These are phyloP conservation scores for Andrena chrysosceles DNA, from an alignment of 2,888 invertebrate species.

Conservation along the genomic window DNA sequence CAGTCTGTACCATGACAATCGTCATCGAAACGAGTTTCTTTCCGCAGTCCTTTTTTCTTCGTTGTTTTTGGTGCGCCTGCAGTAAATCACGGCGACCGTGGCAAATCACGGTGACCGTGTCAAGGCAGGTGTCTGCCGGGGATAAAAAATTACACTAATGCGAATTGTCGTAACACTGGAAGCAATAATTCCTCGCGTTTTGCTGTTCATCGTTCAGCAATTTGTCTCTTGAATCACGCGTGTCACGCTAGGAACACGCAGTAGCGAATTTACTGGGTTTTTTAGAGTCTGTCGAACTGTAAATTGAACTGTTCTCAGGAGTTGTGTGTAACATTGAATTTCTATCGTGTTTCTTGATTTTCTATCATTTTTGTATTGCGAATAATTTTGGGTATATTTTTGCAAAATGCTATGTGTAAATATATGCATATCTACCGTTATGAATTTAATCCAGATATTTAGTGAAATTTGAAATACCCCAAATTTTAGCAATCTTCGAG, in stretches of 20 bases:
- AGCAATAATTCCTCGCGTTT: constrained; percentile 6
- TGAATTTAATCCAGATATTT: not conserved
- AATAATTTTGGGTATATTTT: not conserved
- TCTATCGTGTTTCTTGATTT: too few species aligned
- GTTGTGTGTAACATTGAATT: too few species aligned
- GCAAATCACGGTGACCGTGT: not conserved
- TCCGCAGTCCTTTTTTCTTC: not conserved
- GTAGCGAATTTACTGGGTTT: not conserved
- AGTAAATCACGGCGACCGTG: too few species aligned
- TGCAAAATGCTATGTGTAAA: not conserved
- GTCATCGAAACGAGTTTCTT: constrained; percentile 17
- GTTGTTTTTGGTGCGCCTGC: not conserved
- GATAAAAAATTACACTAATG: constrained; percentile 10
- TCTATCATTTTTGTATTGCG: too few species aligned
- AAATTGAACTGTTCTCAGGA: too few species aligned
- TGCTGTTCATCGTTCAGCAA: constrained; percentile 24
- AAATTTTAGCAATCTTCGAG: too few species aligned
- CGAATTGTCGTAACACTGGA: constrained; percentile 29
- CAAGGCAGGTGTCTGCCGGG: not conserved
- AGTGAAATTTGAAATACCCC: not conserved
- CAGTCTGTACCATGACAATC: not conserved
- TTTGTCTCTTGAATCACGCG: constrained; percentile 11
- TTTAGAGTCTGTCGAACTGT: too few species aligned
- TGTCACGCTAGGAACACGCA: constrained; percentile 23
- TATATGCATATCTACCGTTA: not conserved